A percentile compares a stretch with the other conserved stretches of the same genome.
phyloP scores from a whole-genome alignment of 2,888 invertebrate genomes.

The Drosophila glabriapex region DNA sequence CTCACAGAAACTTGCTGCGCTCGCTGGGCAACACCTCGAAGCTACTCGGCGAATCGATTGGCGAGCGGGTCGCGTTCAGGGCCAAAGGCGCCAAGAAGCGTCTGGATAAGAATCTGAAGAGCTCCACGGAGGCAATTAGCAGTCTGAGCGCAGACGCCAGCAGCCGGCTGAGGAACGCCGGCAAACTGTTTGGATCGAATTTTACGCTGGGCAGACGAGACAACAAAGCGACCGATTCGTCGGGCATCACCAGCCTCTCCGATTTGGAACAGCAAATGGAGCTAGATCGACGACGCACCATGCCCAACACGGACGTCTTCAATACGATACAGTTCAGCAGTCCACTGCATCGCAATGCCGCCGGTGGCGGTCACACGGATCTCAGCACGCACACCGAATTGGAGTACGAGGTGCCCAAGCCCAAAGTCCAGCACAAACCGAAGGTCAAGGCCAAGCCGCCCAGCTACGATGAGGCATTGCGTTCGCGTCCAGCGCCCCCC shows the following conservation, averaged over 20 bases:
- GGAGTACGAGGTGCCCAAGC: constrained; percentile 81
- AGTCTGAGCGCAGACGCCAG: constrained; percentile 81
- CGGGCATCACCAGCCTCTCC: neutral
- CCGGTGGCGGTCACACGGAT: constrained; percentile 72
- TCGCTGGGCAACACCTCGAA: constrained; percentile 84
- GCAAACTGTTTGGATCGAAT: constrained; percentile 81
- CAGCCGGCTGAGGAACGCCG: constrained; percentile 79
- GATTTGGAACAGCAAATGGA: constrained; percentile 39
- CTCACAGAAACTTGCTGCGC: constrained; percentile 83
- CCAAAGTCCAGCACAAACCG: constrained; percentile 58
- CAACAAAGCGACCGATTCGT: constrained; percentile 19
- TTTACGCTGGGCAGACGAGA: constrained; percentile 67
- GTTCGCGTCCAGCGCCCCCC: constrained; percentile 49
- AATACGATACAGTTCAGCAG: constrained; percentile 84
- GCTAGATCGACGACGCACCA: constrained; percentile 83
- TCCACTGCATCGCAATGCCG: constrained; percentile 81
- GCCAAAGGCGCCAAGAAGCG: constrained; percentile 84
- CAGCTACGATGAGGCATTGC: constrained; percentile 82
- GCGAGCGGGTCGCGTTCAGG: constrained; percentile 83
- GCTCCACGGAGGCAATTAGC: constrained; percentile 81
- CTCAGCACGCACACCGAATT: constrained; percentile 44
- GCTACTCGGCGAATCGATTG: constrained; percentile 83
- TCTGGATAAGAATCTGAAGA: constrained; percentile 84
- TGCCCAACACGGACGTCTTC: constrained; percentile 84
- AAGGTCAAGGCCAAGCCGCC: constrained; percentile 72